Percentiles rank a stretch among this genome's conserved stretches.
Conservation (phyloP, 2,113 vertebrate genomes). For the Mustela nigripes region DNA sequence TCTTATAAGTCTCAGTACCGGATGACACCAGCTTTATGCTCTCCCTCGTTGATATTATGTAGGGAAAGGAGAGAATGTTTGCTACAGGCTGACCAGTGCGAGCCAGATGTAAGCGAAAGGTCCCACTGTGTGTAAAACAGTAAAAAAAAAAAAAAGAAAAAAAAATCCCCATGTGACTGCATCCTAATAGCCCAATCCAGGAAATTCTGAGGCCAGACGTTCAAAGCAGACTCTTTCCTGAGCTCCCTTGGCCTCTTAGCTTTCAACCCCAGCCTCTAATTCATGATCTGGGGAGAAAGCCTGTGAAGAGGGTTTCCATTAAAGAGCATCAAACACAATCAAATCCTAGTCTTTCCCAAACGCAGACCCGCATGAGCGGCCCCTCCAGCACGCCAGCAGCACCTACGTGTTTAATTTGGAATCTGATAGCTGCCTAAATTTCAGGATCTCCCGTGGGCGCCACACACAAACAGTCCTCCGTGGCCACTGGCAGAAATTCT, state of each 20-base stretch:
- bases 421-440: constrained; percentile 69
- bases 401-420: constrained; percentile 70
- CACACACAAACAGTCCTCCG: constrained; percentile 42
- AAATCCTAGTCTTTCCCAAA: not conserved
- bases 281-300: constrained; percentile 3
- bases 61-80: constrained; percentile 26
- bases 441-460: constrained; percentile 29
- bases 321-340: constrained; percentile 3
- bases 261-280: not conserved
- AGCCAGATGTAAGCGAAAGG: not conserved
- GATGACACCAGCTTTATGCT: not conserved
- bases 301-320: constrained; percentile 19
- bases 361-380: not conserved
- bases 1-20: not conserved
- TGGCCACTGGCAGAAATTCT: constrained; percentile 62
- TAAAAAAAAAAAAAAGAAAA: not conserved
- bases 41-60: not conserved
- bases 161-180: not conserved
- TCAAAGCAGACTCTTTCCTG: not conserved
- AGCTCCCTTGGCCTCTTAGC: not conserved
- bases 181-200: not conserved
- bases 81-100: not conserved
- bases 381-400: not conserved
- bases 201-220: not conserved
- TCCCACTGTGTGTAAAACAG: not conserved